These are phyloP conservation scores for Halcyon chelicuti DNA, from an alignment of 2,797 vertebrate genomes.

Conservation along the genomic window DNA sequence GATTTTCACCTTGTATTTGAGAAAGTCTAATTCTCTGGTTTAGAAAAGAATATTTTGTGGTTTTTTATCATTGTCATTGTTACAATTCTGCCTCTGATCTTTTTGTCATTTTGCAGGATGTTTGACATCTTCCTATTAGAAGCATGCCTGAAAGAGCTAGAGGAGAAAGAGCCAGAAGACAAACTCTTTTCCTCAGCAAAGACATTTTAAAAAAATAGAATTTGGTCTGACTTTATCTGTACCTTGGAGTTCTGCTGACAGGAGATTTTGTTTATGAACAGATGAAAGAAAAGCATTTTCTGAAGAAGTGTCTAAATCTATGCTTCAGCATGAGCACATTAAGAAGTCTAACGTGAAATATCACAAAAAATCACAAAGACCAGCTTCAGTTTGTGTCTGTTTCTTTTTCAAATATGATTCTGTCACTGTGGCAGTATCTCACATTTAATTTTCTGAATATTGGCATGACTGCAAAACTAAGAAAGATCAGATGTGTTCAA, in stretches of 20 bases:
- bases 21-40: not conserved
- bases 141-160: not conserved
- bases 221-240: not conserved
- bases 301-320: not conserved
- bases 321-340: not conserved
- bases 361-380: not conserved
- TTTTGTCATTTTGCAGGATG: not conserved
- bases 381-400: not conserved
- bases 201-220: not conserved
- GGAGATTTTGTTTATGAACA: not conserved
- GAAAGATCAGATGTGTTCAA: not conserved
- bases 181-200: not conserved
- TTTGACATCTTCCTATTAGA: not conserved
- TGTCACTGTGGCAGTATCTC: not conserved
- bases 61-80: not conserved
- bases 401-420: not conserved
- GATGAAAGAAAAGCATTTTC: not conserved
- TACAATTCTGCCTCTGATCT: not conserved
- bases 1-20: not conserved
- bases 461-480: not conserved
- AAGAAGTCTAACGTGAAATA: not conserved
- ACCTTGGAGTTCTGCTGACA: not conserved
- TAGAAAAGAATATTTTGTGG: not conserved
- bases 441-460: not conserved
- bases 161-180: not conserved